phyloP scores from a whole-genome alignment of 2,113 vertebrate genomes.

The Nothoprocta pentlandii region DNA sequence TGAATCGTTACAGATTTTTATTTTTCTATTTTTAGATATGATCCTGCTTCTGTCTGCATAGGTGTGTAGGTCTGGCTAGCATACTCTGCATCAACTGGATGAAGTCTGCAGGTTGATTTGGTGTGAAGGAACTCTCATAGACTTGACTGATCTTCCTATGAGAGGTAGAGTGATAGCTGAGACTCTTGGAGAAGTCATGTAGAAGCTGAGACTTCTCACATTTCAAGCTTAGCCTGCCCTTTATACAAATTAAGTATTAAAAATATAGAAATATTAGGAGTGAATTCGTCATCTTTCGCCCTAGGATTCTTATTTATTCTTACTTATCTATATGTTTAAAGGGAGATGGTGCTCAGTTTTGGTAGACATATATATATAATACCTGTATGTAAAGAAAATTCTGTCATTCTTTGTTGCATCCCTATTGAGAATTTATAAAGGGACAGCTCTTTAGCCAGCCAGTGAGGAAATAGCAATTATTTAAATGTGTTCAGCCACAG shows the following conservation, averaged over 20 bases:
- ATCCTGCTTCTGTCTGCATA: not conserved
- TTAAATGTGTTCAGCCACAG: not conserved
- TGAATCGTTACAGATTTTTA: not conserved
- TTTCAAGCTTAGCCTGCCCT: not conserved
- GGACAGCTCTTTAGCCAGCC: not conserved
- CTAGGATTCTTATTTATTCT: not conserved
- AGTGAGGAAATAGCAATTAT: not conserved
- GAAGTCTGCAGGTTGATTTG: not conserved
- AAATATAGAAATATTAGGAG: not conserved
- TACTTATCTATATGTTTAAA: not conserved
- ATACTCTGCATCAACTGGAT: not conserved
- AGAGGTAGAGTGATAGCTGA: not conserved
- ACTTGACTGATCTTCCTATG: slow-evolving; percentile 2
- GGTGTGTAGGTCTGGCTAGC: not conserved
- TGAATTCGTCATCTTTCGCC: not conserved
- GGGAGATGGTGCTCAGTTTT: not conserved
- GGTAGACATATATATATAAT: accelerated
- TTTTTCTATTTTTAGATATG: not conserved
- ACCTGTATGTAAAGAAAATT: not conserved
- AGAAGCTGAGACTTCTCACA: not conserved
- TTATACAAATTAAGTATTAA: not conserved
- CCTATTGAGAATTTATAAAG: not conserved
- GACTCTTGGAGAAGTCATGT: not conserved
- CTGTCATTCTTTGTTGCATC: not conserved
- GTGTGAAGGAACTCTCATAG: not conserved